Evolutionary conservation across 2,113 vertebrate genomes (phyloP), one percentile per base, ranked within the genome.

Genomic region (Indri indri): DNA sequence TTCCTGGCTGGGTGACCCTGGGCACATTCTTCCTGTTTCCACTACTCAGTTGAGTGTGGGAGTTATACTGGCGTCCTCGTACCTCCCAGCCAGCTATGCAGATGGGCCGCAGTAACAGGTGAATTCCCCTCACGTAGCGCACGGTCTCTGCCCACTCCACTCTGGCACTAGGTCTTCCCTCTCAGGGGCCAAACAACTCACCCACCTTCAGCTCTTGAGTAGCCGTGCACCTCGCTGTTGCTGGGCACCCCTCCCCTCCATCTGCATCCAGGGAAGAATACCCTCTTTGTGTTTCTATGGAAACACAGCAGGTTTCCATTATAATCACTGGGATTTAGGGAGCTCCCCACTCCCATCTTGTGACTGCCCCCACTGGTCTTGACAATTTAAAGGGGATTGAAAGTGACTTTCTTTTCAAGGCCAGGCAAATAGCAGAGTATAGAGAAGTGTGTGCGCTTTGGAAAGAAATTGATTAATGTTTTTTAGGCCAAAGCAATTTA

Each of bases 221-320:
- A 65, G 92, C 70, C 88, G 12, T 42, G 61, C 30, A 97, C 90
- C 80, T 96, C 66, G 52, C 54, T 17, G 25, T 61, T 2, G 52
- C 81, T 94, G 88, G 85, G 94, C 87, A 94, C 70, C 54, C 71
- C 82, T 94, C 83, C 93, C 86, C 71, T 59, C 70, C 37, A 40
- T 96, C 80, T 92, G 88, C 88, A 94, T 92, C 93, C 94, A 87
- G 94, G 93, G 87, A 97, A 98, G 97, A 98, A 97, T 92, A 74
- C 42, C 86, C 71, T 81, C 83, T 59, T 96, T 96, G 61, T 94
- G 97, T 98, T 98, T 97, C 97, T 97, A 96, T 98, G 97, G 97
- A 97, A 96, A 98, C 97, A 71, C 95, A 91, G 73, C 93, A 97
- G 94, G 96, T 13, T 90, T 96, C 93, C 96, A 95, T 97, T 97